Conservation (phyloP, 2,113 vertebrate genomes). For the Pygoscelis adeliae region DNA sequence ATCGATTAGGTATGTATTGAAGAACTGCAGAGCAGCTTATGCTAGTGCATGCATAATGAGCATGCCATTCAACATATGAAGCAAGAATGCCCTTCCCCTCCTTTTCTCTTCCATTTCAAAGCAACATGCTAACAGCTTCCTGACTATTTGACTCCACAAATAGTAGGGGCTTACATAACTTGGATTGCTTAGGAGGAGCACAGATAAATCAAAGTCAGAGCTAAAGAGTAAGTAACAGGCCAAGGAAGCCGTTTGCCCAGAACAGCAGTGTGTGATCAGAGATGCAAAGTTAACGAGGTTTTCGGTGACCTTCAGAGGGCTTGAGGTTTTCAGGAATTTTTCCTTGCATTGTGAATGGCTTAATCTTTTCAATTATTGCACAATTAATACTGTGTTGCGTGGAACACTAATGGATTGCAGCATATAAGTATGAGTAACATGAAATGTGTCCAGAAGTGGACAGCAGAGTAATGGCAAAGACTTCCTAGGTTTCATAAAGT, state of each 20-base stretch:
- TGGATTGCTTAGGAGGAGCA: not conserved
- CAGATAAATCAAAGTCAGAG: conserved; percentile 1
- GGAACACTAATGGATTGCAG: not conserved
- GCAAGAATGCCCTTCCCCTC: not conserved
- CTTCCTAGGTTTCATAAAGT: not conserved
- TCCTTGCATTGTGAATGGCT: not conserved
- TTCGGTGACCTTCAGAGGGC: not conserved
- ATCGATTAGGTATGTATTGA: not conserved
- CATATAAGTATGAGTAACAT: not conserved
- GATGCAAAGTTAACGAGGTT: not conserved
- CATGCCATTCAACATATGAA: rapidly evolving
- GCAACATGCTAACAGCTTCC: not conserved
- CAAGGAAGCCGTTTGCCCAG: not conserved
- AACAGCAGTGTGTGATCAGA: not conserved
- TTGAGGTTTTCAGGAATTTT: not conserved
- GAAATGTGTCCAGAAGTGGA: not conserved
- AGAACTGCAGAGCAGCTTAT: not conserved
- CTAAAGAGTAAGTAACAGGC: not conserved
- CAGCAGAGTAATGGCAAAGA: not conserved
- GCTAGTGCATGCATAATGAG: not conserved
- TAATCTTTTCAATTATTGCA: conserved; percentile 21
- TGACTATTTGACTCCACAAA: not conserved
- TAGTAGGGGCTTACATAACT: not conserved
- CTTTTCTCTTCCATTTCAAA: not conserved
- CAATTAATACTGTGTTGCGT: not conserved